These are phyloP conservation scores for Phortica okadai DNA, from an alignment of 2,888 invertebrate species.

Conservation along the genomic window DNA sequence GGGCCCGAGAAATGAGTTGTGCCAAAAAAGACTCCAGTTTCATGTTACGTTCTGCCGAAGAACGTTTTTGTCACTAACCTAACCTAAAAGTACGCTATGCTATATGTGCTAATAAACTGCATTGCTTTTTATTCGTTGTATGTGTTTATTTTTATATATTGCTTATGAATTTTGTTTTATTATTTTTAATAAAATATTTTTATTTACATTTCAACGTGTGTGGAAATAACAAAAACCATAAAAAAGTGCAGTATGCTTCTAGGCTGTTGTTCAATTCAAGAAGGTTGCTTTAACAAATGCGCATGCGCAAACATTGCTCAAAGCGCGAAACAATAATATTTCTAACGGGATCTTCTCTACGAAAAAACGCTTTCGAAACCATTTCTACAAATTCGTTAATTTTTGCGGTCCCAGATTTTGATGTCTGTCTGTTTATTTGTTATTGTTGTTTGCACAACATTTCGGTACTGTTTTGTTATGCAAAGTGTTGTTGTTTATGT, in stretches of 20 bases:
- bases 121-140: slow-evolving; percentile 27
- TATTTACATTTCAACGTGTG: slow-evolving; percentile 58
- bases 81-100: slow-evolving; percentile 2
- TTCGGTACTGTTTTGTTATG: slow-evolving; percentile 4
- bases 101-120: slow-evolving; percentile 2
- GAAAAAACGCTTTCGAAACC: not conserved
- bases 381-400: not conserved
- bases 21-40: slow-evolving; percentile 50
- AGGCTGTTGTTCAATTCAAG: slow-evolving; percentile 48
- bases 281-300: slow-evolving; percentile 12
- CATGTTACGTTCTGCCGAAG: slow-evolving; percentile 58
- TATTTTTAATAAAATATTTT: slow-evolving; percentile 32
- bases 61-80: slow-evolving; percentile 40
- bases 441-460: not conserved
- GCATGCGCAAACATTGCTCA: slow-evolving; percentile 40
- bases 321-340: slow-evolving; percentile 2
- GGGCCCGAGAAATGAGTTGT: slow-evolving; percentile 7
- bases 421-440: not conserved
- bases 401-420: not conserved
- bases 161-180: slow-evolving; percentile 31
- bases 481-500: not conserved
- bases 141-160: slow-evolving; percentile 21
- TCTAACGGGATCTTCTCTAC: not conserved
- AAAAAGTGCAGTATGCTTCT: slow-evolving; percentile 60
- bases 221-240: slow-evolving; percentile 40